Base-by-base conservation (phyloP, 1,140 invertebrate genomes). In the Liolophura sinensis region DNA sequence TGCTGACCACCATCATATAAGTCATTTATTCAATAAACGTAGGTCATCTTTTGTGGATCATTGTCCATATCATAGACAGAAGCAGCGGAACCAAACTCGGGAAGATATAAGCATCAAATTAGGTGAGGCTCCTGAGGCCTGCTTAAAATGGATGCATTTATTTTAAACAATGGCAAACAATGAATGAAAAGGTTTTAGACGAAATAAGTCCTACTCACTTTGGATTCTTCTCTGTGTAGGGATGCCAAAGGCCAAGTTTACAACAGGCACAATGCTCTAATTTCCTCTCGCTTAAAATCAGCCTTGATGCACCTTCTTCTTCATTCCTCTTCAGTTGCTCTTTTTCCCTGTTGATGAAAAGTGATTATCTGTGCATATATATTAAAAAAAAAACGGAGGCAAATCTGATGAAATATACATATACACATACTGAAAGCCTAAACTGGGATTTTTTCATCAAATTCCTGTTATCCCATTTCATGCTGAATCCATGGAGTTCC, bases 191-290 rank as follows among this genome's bases (percentile, higher is more conserved):
- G n/a, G 18, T 20, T 20, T 24, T 12, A 20, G 51, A 24, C 24
- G 7, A n/a, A 54, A 3, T 54, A 5, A 20, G n/a, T 20, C 7
- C 58, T 24, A 60, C 66, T 63, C 72, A 79, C 79, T 64, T 78
- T 50, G 78, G 74, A 54, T 73, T 65, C 52, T 69, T 68, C 27
- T 76, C 71, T 62, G 64, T 71, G 60, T 71, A 74, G 18, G 78
- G 77, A 55, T 73, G 73, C 66, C 70, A 68, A n/a, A 78, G 70
- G 11, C 68, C 73, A 75, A 80, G 74, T 60, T 78, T 77, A 70
- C 80, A 82, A 54, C 66, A 69, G 56, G 73, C 65, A 73, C 80
- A 82, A 54, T 76, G 67, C n/a, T 69, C 70, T 46, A 75, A 71
- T 22, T 72, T 74, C n/a, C 72, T 66, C 22, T 72, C 66, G 25